Percentiles rank a stretch among this genome's conserved stretches.
These are phyloP conservation scores for Lordiphosa mommai DNA, from an alignment of 1,140 invertebrate species.

Conservation along the genomic window DNA sequence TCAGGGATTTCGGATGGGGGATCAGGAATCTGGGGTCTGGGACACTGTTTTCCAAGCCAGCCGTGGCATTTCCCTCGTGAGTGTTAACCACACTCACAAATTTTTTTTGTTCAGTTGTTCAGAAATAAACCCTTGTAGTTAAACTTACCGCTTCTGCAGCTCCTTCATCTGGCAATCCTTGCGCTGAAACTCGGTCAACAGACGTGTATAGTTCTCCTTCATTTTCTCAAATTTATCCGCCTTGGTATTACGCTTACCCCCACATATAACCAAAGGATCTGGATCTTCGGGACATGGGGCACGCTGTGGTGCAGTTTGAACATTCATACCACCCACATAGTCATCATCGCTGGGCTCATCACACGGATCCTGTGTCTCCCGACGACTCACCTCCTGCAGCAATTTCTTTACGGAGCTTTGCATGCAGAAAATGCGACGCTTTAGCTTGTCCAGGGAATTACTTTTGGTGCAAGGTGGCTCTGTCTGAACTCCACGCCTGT, in stretches of 20 bases:
- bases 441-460: conserved; percentile 63
- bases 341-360: conserved; percentile 17
- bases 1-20: too few relatives aligned
- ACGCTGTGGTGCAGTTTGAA: not conserved
- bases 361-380: conserved; percentile 26
- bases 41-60: too few relatives aligned
- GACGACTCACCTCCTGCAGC: conserved; percentile 53
- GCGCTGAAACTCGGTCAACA: conserved; percentile 63
- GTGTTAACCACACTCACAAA: too few relatives aligned
- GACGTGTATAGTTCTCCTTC: conserved; percentile 71
- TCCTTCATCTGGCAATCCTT: conserved; percentile 75
- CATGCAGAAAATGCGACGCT: conserved; percentile 58
- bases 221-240: conserved; percentile 67
- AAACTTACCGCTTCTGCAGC: conserved; percentile 58
- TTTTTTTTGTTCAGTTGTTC: too few relatives aligned
- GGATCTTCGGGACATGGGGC: conserved; percentile 51
- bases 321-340: not conserved
- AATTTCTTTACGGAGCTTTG: conserved; percentile 60
- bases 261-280: conserved; percentile 63
- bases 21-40: too few relatives aligned
- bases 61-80: too few relatives aligned
- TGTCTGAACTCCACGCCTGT: not conserved
- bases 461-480: conserved; percentile 21
- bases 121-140: too few relatives aligned
- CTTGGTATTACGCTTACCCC: conserved; percentile 64